Conservation (phyloP, 2,113 vertebrate genomes). For the Antechinus stuartii region DNA sequence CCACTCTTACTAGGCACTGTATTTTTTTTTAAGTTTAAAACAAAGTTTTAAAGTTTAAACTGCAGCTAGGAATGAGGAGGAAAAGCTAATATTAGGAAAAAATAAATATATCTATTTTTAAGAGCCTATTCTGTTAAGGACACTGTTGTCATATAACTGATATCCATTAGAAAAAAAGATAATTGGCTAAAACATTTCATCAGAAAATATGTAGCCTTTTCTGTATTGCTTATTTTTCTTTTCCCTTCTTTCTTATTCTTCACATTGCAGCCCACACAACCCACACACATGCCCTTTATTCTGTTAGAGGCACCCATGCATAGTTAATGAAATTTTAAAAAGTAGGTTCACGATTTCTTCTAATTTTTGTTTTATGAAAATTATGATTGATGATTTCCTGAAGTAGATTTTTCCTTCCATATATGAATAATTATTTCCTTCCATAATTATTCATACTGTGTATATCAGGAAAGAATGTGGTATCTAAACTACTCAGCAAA, state of each 20-base stretch:
- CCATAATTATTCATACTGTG: neutral
- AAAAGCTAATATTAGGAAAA: neutral
- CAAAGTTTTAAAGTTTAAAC: neutral
- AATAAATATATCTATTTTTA: neutral
- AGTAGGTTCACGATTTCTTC: neutral
- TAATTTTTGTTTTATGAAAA: slow-evolving; percentile 27
- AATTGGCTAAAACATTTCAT: slow-evolving; percentile 11
- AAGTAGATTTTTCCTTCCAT: slow-evolving; percentile 13
- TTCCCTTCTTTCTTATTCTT: slow-evolving; percentile 16
- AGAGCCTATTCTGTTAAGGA: neutral
- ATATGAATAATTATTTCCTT: no score
- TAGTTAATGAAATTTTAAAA: neutral
- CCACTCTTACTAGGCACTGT: neutral
- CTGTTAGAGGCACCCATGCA: slow-evolving; percentile 14
- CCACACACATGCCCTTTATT: neutral
- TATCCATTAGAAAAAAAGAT: slow-evolving; percentile 36
- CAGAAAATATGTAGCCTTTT: slow-evolving; percentile 36
- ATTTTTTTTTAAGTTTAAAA: neutral
- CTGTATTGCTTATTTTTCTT: slow-evolving; percentile 25
- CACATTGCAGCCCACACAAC: neutral
- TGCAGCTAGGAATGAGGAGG: neutral
- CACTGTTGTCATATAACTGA: slow-evolving; percentile 37
- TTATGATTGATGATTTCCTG: slow-evolving; percentile 9
- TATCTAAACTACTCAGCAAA: neutral
- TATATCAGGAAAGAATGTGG: neutral